phyloP scores from a whole-genome alignment of 2,888 invertebrate species.

The Pegoplata infirma region DNA sequence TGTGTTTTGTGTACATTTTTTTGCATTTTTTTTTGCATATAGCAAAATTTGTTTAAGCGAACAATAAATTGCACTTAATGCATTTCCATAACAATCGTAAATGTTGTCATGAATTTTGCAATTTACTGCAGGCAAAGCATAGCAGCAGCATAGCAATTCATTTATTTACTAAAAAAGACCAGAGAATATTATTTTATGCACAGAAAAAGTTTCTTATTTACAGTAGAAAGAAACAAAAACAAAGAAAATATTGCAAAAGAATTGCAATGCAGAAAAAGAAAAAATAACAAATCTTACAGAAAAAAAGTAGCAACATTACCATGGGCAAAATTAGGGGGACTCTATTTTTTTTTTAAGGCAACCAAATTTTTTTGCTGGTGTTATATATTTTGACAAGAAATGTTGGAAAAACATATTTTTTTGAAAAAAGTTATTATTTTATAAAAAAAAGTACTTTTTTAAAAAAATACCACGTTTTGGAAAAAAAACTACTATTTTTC shows the following conservation, averaged over 20 bases:
- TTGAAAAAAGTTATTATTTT: too few relatives aligned
- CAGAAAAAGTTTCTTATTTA: not conserved
- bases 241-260: conserved; percentile 26
- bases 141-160: conserved; percentile 55
- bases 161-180: conserved; percentile 45
- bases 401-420: too few relatives aligned
- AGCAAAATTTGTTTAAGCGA: conserved; percentile 57
- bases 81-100: conserved; percentile 69
- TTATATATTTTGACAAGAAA: too few relatives aligned
- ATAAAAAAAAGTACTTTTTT: too few relatives aligned
- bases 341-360: too few relatives aligned
- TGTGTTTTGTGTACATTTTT: conserved; percentile 24
- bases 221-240: not conserved
- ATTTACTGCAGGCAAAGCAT: conserved; percentile 60
- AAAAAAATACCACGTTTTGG: too few relatives aligned
- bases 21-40: conserved; percentile 45
- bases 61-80: conserved; percentile 63
- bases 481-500: too few relatives aligned
- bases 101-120: conserved; percentile 75
- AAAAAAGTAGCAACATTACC: not conserved
- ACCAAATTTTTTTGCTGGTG: too few relatives aligned
- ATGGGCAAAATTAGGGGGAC: too few relatives aligned
- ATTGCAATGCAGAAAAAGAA: not conserved
- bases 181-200: not conserved
- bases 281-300: not conserved